Conservation (phyloP, 64 coral and sea anemone genomes). For the Trachythela sp. region DNA sequence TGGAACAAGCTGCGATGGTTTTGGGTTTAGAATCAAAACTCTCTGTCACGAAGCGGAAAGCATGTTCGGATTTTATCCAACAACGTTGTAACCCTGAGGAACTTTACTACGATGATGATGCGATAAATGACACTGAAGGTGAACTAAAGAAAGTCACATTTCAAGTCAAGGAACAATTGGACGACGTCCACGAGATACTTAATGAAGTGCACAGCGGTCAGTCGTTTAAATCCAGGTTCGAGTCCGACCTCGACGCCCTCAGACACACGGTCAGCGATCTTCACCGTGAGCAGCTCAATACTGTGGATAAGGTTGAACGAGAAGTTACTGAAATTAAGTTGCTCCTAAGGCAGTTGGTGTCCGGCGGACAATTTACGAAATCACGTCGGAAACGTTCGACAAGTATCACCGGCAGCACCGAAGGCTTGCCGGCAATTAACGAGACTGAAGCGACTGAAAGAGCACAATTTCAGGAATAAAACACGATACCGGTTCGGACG, state of each 20-base stretch:
- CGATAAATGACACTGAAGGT: conserved; percentile 52
- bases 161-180: conserved; percentile 80
- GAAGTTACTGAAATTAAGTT: not conserved
- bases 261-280: not conserved
- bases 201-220: conserved; percentile 17
- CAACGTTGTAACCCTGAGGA: conserved; percentile 74
- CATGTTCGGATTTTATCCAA: conserved; percentile 80
- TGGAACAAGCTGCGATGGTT: conserved; percentile 83
- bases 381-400: not conserved
- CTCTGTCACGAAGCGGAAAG: conserved; percentile 46
- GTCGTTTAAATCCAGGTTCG: not conserved
- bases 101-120: conserved; percentile 83
- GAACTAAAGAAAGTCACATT: conserved; percentile 87
- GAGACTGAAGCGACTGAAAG: not conserved
- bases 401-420: not conserved
- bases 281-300: not conserved
- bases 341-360: not conserved
- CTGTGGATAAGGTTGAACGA: not conserved
- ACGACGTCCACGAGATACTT: conserved; percentile 52
- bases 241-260: not conserved
- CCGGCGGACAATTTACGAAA: not conserved
- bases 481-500: not conserved
- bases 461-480: too few species aligned
- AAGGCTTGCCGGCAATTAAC: not conserved
- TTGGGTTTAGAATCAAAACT: conserved; percentile 65